Conservation (phyloP, 53 echinoderm and acorn worm species). For the Apostichopus leukothele region DNA sequence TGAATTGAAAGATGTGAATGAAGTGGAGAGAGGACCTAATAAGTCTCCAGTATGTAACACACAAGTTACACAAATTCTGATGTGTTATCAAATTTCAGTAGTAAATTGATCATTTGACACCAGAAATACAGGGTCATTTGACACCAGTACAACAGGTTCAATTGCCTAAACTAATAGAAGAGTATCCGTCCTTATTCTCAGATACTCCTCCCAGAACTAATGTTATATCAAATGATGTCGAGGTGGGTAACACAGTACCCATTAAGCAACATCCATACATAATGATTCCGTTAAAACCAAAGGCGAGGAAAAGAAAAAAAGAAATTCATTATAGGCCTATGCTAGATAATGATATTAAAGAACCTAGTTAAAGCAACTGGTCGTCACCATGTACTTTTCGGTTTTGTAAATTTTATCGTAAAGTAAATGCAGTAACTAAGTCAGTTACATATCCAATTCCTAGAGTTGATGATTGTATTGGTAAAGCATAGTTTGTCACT, state of each 20-base stretch:
- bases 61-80: no score
- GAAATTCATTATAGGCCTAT: not conserved
- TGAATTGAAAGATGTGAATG: no score
- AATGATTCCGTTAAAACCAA: not conserved
- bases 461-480: no score
- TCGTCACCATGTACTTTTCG: not conserved
- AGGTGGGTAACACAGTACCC: not conserved
- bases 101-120: no score
- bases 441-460: no score
- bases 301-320: not conserved
- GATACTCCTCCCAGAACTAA: conserved; percentile 36
- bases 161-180: not conserved
- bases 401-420: not conserved
- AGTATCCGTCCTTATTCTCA: conserved; percentile 34
- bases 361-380: not conserved
- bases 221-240: not conserved
- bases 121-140: not conserved
- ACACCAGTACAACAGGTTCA: not conserved
- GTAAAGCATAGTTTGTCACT: no score
- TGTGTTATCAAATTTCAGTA: no score
- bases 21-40: no score
- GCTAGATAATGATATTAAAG: not conserved
- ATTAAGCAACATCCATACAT: conserved; percentile 47
- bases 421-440: no score
- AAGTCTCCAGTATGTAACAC: no score